Evolutionary conservation across 2,113 vertebrate species (phyloP), one percentile per base, ranked within the genome.

Genomic region (Erythrocebus patas): DNA sequence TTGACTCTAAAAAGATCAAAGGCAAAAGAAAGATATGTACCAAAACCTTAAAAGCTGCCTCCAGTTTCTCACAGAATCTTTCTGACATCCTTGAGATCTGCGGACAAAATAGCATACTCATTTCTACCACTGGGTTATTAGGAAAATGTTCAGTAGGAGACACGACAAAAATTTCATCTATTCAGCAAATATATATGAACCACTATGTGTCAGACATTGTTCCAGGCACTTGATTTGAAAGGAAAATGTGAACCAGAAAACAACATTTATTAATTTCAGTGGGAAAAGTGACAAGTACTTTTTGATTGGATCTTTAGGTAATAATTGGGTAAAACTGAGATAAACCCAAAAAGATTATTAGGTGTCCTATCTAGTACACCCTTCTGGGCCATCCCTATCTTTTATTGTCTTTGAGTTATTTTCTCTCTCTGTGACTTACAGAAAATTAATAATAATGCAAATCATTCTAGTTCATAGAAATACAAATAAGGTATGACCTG

Each of bases 371-470:
- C 25, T 38, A 66, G 40, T 8, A 81, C 0, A 38, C 2, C 10
- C 35, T 92, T 87, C 32, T 45, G 70, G 38, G 8, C 20, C 59
- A 55, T 80, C 48, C 78, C 38, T 73, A 35, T 14, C 30, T 92
- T 76, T 64, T n/a, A 30, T 6, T 86, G 45, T 75, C 61, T 95
- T 82, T 57, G 40, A 48, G 22, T 30, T 81, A 57, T 43, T 89
- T 75, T 30, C 48, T 7, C 73, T 82, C 20, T 72, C 73, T 64
- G 16, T 70, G 50, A 59, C 8, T 57, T 91, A 17, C 50, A 35
- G 12, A 94, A 94, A 96, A 88, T 61, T 85, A 61, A 80, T 22
- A 83, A 66, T 75, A 78, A 93, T 73, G 27, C 25, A 91, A 93
- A 95, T 89, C 64, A 88, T 81, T 83, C 38, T 14, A 4, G 40